phyloP scores from a whole-genome alignment of 2,888 invertebrate species.

The Pemphredon lugubris region DNA sequence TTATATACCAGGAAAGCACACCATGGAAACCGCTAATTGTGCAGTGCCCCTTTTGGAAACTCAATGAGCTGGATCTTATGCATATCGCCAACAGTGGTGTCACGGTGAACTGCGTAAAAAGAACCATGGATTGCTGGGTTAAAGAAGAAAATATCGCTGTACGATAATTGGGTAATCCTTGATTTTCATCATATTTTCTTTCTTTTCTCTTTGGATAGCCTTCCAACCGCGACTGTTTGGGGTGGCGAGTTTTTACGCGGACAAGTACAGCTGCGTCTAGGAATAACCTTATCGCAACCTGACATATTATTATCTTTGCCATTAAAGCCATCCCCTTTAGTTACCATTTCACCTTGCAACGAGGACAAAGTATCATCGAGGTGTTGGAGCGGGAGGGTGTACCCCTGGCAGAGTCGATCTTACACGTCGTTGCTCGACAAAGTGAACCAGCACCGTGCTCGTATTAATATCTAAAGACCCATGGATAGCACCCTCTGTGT shows the following conservation, averaged over 20 bases:
- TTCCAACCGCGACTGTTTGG: neutral
- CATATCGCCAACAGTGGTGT: conserved; percentile 25
- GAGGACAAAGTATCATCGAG: conserved; percentile 72
- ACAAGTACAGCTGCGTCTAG: conserved; percentile 39
- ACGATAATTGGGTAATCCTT: conserved; percentile 1
- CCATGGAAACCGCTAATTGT: conserved; percentile 27
- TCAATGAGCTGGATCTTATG: conserved; percentile 54
- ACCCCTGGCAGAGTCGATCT: conserved; percentile 67
- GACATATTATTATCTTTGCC: conserved; percentile 72
- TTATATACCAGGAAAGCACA: conserved; percentile 25
- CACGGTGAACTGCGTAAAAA: conserved; percentile 34
- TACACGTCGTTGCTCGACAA: conserved; percentile 79
- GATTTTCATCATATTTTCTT: neutral
- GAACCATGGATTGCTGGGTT: neutral
- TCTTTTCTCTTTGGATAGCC: neutral
- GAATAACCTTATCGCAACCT: conserved; percentile 61
- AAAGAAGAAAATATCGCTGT: neutral
- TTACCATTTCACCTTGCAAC: conserved; percentile 76
- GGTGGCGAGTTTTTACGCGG: neutral
- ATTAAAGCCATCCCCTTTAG: conserved; percentile 78
- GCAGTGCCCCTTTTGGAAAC: conserved; percentile 40
- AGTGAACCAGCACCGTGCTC: conserved; percentile 72
- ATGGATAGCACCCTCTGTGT: conserved; percentile 57
- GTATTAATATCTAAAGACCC: conserved; percentile 76
- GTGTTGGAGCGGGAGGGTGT: conserved; percentile 58